A percentile compares a stretch with the other conserved stretches of the same genome.
Evolutionary conservation across 1,140 invertebrate genomes (phyloP).

Genomic region (Aphelenchoides besseyi): DNA sequence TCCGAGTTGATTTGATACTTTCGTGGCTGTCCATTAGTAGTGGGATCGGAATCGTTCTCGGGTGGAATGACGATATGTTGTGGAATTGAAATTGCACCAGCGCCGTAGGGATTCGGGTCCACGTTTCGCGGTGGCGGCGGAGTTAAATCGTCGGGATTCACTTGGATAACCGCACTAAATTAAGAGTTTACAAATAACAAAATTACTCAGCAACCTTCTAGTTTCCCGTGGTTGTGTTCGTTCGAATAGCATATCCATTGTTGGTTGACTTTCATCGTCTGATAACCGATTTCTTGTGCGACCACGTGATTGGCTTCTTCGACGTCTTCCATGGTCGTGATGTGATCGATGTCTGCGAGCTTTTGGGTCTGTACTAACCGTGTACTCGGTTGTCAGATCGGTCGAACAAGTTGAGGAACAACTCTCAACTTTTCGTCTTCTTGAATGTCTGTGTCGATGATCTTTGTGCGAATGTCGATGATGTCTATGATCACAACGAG

Average conservation of each 20-base stretch:
- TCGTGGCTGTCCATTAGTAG: constrained; percentile 24
- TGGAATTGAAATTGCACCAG: constrained; percentile 39
- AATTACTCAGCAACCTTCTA: not conserved
- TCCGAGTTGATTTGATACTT: constrained; percentile 49
- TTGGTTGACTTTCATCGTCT: not conserved
- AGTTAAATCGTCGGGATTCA: constrained; percentile 20
- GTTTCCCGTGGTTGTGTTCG: not conserved
- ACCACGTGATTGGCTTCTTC: not conserved
- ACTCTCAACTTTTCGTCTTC: not conserved
- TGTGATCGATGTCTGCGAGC: constrained; percentile 32
- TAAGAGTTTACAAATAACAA: no score
- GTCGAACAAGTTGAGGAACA: constrained; percentile 20
- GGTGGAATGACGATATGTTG: constrained; percentile 18
- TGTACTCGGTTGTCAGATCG: constrained; percentile 18
- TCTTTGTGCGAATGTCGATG: constrained; percentile 10
- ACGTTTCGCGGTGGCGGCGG: not conserved
- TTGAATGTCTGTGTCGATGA: constrained; percentile 13
- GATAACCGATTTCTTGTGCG: not conserved
- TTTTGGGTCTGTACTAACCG: constrained; percentile 14
- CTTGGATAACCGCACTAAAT: constrained; percentile 24
- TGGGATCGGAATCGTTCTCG: constrained; percentile 15
- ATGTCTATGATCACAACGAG: constrained; percentile 22
- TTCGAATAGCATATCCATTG: not conserved
- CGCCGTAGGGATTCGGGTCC: not conserved
- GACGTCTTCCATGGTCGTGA: constrained; percentile 20